These are phyloP conservation scores for Sebastes hubbsi DNA, from an alignment of 2,797 vertebrate species.

Conservation along the genomic window DNA sequence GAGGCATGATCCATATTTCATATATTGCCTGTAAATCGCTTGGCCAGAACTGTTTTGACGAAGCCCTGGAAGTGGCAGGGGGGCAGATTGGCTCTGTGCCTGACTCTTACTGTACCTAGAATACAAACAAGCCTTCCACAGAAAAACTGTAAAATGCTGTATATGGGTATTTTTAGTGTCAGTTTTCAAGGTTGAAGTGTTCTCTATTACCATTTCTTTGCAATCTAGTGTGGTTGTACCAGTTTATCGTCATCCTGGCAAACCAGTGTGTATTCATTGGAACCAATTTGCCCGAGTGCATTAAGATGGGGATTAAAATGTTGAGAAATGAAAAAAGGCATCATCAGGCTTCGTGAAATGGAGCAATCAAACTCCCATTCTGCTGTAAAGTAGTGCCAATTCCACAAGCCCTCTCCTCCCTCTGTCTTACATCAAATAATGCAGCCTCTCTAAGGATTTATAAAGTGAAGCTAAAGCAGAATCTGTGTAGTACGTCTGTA, in stretches of 20 bases:
- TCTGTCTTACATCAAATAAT: slow-evolving; percentile 41
- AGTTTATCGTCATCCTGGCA: slow-evolving; percentile 56
- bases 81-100: slow-evolving; percentile 72
- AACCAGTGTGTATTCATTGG: slow-evolving; percentile 60
- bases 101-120: slow-evolving; percentile 61
- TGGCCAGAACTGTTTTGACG: slow-evolving; percentile 72
- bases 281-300: slow-evolving; percentile 69
- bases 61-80: slow-evolving; percentile 65
- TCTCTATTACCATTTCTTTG: slow-evolving; percentile 58
- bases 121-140: slow-evolving; percentile 66
- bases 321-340: slow-evolving; percentile 61
- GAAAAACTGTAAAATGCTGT: slow-evolving; percentile 53
- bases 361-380: slow-evolving; percentile 69
- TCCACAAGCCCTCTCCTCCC: slow-evolving; percentile 32
- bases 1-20: slow-evolving; percentile 79
- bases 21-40: slow-evolving; percentile 76
- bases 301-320: slow-evolving; percentile 73
- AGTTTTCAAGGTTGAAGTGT: slow-evolving; percentile 63
- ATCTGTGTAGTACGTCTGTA: neutral
- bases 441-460: slow-evolving; percentile 14
- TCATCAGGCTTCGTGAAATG: slow-evolving; percentile 57
- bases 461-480: slow-evolving; percentile 10
- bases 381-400: slow-evolving; percentile 49
- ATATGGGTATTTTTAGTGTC: slow-evolving; percentile 55
- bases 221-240: slow-evolving; percentile 41